Percentiles rank a stretch among this genome's conserved stretches.
Evolutionary conservation across 2,113 vertebrate genomes (phyloP).

Genomic region (Bufo gargarizans): DNA sequence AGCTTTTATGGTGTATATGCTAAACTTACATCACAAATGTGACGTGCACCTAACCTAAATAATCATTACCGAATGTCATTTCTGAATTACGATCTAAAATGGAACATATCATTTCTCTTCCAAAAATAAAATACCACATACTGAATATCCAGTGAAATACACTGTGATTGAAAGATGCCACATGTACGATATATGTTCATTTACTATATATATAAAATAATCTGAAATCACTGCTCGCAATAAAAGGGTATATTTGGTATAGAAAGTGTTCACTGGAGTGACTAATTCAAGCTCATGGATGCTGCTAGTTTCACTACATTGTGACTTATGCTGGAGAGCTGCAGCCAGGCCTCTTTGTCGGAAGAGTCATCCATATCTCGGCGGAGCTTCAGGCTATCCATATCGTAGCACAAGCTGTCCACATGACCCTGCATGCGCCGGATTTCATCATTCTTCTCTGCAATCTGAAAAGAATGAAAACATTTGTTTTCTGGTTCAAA

Average conservation of each 20-base stretch:
- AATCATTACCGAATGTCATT: not conserved
- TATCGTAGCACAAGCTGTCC: conserved; percentile 31
- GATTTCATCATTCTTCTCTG: conserved; percentile 48
- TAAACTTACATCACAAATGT: no score
- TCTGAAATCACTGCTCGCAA: not conserved
- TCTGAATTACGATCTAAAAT: not conserved
- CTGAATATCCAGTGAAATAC: not conserved
- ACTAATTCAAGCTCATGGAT: not conserved
- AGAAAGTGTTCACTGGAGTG: not conserved
- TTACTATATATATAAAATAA: not conserved
- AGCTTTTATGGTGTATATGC: no score
- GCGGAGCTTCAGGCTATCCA: conserved; percentile 72
- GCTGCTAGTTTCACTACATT: not conserved
- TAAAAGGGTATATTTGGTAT: not conserved
- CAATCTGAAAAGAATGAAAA: not conserved
- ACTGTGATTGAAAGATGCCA: not conserved
- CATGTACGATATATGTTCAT: not conserved
- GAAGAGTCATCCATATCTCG: conserved; percentile 73
- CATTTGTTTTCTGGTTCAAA: conserved; percentile 27
- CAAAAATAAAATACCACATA: no score
- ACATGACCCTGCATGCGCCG: conserved; percentile 5
- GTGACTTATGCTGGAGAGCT: conserved; percentile 39
- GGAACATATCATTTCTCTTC: not conserved
- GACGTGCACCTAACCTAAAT: no score
- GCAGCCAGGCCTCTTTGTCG: conserved; percentile 74